Conservation (phyloP, 2,888 invertebrate genomes). For the Cantharis nigra region DNA sequence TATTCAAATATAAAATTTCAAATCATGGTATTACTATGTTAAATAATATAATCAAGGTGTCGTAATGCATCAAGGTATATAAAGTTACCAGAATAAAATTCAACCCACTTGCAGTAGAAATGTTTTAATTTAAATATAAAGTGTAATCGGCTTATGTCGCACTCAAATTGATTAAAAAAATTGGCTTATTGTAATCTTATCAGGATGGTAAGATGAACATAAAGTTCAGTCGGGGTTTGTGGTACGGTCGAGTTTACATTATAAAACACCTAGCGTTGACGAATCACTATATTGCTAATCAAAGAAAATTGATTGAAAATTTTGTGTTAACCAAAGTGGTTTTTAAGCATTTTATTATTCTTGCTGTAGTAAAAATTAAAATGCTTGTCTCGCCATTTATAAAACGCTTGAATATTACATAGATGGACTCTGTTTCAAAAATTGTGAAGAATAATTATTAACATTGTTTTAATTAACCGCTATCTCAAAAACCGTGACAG, state of each 20-base stretch:
- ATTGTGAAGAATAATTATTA: not conserved
- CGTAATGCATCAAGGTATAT: not conserved
- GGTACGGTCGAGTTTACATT: too few relatives aligned
- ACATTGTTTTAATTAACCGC: not conserved
- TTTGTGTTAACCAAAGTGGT: not conserved
- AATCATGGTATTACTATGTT: not conserved
- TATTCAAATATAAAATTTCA: not conserved
- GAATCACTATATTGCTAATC: too few relatives aligned
- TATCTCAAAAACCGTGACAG: not conserved
- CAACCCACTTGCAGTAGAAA: not conserved
- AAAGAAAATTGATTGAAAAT: too few relatives aligned
- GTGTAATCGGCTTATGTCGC: not conserved
- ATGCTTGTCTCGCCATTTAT: not conserved
- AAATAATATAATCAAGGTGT: not conserved
- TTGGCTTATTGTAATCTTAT: not conserved
- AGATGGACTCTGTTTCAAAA: not conserved
- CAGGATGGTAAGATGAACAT: not conserved
- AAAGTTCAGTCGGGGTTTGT: not conserved
- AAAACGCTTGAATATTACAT: not conserved
- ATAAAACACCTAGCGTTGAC: too few relatives aligned
- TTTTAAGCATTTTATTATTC: not conserved
- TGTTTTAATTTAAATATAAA: not conserved
- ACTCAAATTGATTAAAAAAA: not conserved
- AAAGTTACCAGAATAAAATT: not conserved
- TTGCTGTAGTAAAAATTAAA: not conserved